phyloP scores from a whole-genome alignment of 2,797 vertebrate genomes.

The Amblyopsis hoosieri region DNA sequence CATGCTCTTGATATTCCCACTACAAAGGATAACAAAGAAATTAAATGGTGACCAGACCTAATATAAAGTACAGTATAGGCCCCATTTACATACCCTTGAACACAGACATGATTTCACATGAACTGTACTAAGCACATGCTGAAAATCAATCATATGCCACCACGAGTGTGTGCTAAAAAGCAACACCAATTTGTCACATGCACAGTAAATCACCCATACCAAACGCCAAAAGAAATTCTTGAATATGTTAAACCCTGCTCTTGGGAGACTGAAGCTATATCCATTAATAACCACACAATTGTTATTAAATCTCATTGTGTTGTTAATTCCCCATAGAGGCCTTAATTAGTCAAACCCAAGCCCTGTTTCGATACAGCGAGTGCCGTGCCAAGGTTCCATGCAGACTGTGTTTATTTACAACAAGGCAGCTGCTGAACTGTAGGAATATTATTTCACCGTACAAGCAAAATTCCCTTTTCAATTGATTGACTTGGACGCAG shows the following conservation, averaged over 20 bases:
- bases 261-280: slow-evolving; percentile 9
- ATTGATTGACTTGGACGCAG: slow-evolving; percentile 48
- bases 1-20: slow-evolving; percentile 16
- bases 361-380: slow-evolving; percentile 15
- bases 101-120: slow-evolving; percentile 3
- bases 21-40: no score
- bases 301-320: slow-evolving; percentile 12
- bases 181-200: slow-evolving; percentile 15
- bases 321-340: slow-evolving; percentile 13
- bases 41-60: no score
- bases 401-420: slow-evolving; percentile 54
- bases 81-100: slow-evolving; percentile 1
- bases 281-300: slow-evolving; percentile 21
- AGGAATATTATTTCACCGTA: slow-evolving; percentile 57
- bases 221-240: no score
- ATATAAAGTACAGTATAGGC: no score
- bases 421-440: slow-evolving; percentile 48
- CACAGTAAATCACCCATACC: neutral
- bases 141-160: slow-evolving; percentile 19
- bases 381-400: slow-evolving; percentile 26
- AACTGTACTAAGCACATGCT: slow-evolving; percentile 7
- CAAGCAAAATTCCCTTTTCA: slow-evolving; percentile 52
- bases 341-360: slow-evolving; percentile 25
- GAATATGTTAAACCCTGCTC: no score
- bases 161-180: slow-evolving; percentile 29